Conservation (phyloP, 64 coral and sea anemone genomes). For the Acropora tenuis region DNA sequence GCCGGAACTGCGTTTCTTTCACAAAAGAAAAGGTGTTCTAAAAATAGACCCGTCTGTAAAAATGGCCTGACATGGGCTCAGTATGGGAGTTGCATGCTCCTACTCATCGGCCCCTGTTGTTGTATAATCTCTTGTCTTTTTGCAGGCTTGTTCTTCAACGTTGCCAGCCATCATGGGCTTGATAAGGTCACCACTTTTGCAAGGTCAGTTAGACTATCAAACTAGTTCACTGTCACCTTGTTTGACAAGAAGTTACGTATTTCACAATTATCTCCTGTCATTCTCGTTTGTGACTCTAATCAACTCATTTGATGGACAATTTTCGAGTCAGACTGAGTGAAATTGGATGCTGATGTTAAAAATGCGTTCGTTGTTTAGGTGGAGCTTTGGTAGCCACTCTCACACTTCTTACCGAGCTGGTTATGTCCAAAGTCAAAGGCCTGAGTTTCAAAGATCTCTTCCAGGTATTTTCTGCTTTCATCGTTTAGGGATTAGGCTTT, state of each 20-base stretch:
- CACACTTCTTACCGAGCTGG: slow-evolving; percentile 85
- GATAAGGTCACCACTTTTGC: slow-evolving; percentile 90
- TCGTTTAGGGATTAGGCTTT: too few species aligned
- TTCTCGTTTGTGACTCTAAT: too few species aligned
- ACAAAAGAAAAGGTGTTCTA: too few species aligned
- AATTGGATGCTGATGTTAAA: background rate
- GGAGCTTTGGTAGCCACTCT: slow-evolving; percentile 92
- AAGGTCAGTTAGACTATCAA: slow-evolving; percentile 60
- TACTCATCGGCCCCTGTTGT: background rate
- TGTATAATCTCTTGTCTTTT: background rate
- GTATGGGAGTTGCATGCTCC: too few species aligned
- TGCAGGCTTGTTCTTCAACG: slow-evolving; percentile 75
- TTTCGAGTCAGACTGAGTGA: too few species aligned
- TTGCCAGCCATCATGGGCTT: slow-evolving; percentile 87
- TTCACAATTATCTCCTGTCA: too few species aligned
- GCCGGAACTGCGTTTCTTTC: too few species aligned
- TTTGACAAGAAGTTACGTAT: too few species aligned
- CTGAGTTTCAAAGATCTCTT: slow-evolving; percentile 95
- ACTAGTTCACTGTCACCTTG: too few species aligned
- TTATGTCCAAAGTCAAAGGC: slow-evolving; percentile 85
- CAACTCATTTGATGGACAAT: too few species aligned
- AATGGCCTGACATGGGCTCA: too few species aligned
- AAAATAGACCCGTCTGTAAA: too few species aligned
- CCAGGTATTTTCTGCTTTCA: slow-evolving; percentile 54
- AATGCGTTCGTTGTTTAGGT: slow-evolving; percentile 28